Conservation (phyloP, 2,113 vertebrate species). For the Phaethornis superciliosus region DNA sequence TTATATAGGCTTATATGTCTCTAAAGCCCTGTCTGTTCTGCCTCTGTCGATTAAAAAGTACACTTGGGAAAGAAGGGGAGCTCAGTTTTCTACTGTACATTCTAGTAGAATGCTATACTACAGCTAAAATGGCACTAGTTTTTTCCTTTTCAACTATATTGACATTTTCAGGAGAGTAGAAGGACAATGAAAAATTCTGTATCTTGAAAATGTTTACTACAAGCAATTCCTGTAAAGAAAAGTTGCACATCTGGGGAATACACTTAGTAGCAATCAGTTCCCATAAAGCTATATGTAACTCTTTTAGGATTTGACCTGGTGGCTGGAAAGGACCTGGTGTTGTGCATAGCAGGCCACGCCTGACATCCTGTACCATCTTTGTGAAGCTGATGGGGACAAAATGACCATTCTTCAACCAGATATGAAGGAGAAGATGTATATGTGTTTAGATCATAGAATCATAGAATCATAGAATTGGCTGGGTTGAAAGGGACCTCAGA, state of each 20-base stretch:
- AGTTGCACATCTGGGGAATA: neutral
- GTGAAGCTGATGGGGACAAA: neutral
- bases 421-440: neutral
- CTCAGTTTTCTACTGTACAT: neutral
- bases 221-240: neutral
- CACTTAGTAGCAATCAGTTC: neutral
- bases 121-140: neutral
- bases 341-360: neutral
- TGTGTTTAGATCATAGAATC: neutral
- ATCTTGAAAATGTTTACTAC: neutral
- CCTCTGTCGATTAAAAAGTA: neutral
- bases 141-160: neutral
- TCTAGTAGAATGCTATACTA: neutral
- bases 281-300: neutral
- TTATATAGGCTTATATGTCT: neutral
- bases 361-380: neutral
- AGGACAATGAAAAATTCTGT: neutral
- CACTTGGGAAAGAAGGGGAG: neutral
- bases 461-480: too few species aligned
- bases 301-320: neutral
- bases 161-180: neutral
- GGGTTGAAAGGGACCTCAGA: too few species aligned
- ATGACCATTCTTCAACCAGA: neutral
- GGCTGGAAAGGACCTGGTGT: neutral
- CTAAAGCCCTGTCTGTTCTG: neutral